These are phyloP conservation scores for Huso huso DNA, from an alignment of 2,797 vertebrate genomes.

Conservation along the genomic window DNA sequence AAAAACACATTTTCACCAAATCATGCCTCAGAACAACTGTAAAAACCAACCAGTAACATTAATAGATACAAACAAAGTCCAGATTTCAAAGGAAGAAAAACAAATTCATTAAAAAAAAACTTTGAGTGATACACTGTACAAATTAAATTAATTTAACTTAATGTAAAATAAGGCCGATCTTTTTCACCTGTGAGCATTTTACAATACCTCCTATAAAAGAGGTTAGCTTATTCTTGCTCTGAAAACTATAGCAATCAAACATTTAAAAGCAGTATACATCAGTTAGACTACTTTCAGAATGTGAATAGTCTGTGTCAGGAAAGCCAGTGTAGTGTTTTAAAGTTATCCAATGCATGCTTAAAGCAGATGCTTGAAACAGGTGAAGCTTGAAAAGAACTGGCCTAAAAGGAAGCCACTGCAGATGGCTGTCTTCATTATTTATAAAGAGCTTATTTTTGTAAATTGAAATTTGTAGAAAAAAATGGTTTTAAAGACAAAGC, in stretches of 20 bases:
- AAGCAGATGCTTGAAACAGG: constrained; percentile 2
- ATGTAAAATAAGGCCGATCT: no score
- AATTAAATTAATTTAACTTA: no score
- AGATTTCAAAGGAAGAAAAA: no score
- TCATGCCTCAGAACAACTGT: no score
- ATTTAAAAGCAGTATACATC: background rate
- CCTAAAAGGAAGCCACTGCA: constrained; percentile 27
- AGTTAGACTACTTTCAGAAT: background rate
- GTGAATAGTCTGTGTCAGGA: background rate
- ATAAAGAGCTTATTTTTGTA: constrained; percentile 25
- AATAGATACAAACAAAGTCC: no score
- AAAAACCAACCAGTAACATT: no score
- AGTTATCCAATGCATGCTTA: background rate
- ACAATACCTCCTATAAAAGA: background rate
- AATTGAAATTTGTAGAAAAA: background rate
- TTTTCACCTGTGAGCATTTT: background rate
- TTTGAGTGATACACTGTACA: no score
- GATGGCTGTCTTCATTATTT: constrained; percentile 44
- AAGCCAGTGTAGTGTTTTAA: background rate
- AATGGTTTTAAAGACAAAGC: no score
- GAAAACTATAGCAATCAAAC: background rate
- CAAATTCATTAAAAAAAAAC: no score
- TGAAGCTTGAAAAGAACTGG: constrained; percentile 15
- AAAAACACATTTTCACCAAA: no score
- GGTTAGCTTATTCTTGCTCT: background rate